Evolutionary conservation across 2,113 vertebrate species (phyloP), one percentile per base, ranked within the genome.

Genomic region (Empidonax traillii): DNA sequence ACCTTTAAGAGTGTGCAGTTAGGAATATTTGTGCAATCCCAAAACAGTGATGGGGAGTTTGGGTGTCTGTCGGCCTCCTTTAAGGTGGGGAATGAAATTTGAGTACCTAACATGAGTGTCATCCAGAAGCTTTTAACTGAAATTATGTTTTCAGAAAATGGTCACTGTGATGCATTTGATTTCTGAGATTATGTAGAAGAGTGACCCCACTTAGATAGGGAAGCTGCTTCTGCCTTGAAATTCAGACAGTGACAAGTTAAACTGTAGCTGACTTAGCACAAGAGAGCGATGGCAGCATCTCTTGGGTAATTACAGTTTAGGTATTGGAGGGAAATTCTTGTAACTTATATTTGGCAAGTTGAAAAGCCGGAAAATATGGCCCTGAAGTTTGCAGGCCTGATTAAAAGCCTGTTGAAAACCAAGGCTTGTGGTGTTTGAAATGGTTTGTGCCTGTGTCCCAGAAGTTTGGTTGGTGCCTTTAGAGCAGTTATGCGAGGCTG

Each of bases 381-480:
- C n/a, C n/a, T n/a, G n/a, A n/a, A n/a, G n/a, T n/a, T n/a, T n/a
- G n/a, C n/a, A n/a, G n/a, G n/a, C 61, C 62, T 74, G 46, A 85
- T 77, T 69, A 91, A 89, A 93, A 94, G 43, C 39, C 46, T 77
- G 35, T 79, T 90, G 85, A 85, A 95, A 94, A 44, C 20, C 41
- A 59, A 59, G 49, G 46, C 33, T 62, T 65, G 12, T 1, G 4
- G 68, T 78, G 44, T 77, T 79, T 93, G 59, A 55, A 87, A 66
- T 25, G 9, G 18, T 61, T 58, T 53, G 19, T 91, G 59, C 16
- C 55, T 68, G 12, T 37, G 35, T 85, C 28, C 35, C 49, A 47
- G 53, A 83, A 73, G 41, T 8, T 51, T 71, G 90, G 46, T 71
- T 92, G 68, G 14, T 85, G 72, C 71, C 71, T 67, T 80, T 37